Percentiles rank a stretch among this genome's conserved stretches.
Evolutionary conservation across 2,113 vertebrate genomes (phyloP).

Genomic region (Sinocyclocheilus rhinocerous): DNA sequence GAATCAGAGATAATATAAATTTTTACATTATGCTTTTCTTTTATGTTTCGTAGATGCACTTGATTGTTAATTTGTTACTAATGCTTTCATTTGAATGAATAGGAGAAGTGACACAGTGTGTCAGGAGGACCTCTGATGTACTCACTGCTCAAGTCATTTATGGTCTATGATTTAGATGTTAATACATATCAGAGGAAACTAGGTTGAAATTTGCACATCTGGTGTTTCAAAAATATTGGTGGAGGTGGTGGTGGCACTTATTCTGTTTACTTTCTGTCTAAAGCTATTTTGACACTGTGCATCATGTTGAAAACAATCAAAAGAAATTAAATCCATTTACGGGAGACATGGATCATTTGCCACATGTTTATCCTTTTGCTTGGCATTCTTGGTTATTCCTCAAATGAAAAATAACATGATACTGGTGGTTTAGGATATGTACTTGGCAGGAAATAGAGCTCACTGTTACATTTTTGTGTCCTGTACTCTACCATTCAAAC

Average conservation of each 20-base stretch:
- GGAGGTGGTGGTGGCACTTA: neutral
- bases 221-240: neutral
- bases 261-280: neutral
- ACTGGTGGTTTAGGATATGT: too few species aligned
- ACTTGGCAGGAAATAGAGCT: too few species aligned
- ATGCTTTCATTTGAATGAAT: neutral
- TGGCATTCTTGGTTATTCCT: too few species aligned
- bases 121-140: neutral
- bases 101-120: neutral
- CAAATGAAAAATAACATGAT: too few species aligned
- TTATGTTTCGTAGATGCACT: neutral
- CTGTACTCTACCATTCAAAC: too few species aligned
- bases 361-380: neutral
- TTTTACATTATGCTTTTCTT: neutral
- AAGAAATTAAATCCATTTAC: neutral
- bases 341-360: neutral
- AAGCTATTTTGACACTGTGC: neutral
- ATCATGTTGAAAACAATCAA: neutral
- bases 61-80: neutral
- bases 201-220: neutral
- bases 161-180: neutral
- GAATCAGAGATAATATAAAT: neutral
- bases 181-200: neutral
- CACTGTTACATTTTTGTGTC: too few species aligned
- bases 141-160: neutral